Conservation (phyloP, 1,140 invertebrate species). For the Ceratina calcarata region DNA sequence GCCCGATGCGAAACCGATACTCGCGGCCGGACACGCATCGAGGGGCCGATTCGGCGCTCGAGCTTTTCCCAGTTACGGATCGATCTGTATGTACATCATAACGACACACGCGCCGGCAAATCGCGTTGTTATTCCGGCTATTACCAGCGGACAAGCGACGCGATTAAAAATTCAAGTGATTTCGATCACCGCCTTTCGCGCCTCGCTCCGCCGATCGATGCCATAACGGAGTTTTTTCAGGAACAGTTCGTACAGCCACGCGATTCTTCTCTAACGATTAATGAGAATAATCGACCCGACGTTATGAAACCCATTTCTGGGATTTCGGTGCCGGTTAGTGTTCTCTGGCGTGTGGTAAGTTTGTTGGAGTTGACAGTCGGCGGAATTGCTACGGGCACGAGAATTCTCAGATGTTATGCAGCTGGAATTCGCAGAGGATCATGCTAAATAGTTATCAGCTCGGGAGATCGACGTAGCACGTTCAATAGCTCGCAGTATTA, state of each 20-base stretch:
- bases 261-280: neutral
- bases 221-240: neutral
- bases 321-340: too few relatives aligned
- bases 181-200: neutral
- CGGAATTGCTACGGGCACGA: too few relatives aligned
- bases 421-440: too few relatives aligned
- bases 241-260: neutral
- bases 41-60: constrained; percentile 8
- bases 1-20: constrained; percentile 11
- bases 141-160: neutral
- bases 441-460: too few relatives aligned
- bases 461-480: too few relatives aligned
- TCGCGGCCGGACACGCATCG: constrained; percentile 26
- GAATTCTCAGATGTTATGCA: too few relatives aligned
- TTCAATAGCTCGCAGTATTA: too few relatives aligned
- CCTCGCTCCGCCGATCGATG: neutral
- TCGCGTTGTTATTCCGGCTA: neutral
- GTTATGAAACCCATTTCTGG: too few relatives aligned
- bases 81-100: constrained; percentile 5
- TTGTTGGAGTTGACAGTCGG: too few relatives aligned
- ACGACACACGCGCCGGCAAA: neutral
- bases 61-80: constrained; percentile 22
- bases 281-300: too few relatives aligned
- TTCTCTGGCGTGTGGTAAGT: too few relatives aligned
- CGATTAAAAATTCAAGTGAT: neutral